phyloP scores from a whole-genome alignment of 2,797 vertebrate species.

The Tragelaphus oryx region DNA sequence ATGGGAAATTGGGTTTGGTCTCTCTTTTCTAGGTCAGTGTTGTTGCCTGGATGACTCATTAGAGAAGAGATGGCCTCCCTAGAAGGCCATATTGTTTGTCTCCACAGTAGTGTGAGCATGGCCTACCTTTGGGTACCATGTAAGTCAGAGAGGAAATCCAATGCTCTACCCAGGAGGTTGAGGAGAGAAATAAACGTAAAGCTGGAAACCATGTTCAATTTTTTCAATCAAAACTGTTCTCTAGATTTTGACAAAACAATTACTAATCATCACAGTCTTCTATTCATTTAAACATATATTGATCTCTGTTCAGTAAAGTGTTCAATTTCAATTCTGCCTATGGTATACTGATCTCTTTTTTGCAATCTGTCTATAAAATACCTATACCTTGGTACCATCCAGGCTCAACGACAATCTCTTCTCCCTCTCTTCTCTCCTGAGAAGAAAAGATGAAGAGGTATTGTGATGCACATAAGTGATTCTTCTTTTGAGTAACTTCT shows the following conservation, averaged over 20 bases:
- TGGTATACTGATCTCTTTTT: not conserved
- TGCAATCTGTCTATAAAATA: conserved; percentile 4
- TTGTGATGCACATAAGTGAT: not conserved
- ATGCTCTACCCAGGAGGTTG: not conserved
- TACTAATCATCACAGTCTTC: not conserved
- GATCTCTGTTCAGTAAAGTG: not conserved
- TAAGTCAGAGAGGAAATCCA: not conserved
- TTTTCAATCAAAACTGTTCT: not conserved
- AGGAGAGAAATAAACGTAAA: not conserved
- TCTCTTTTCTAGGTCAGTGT: not conserved
- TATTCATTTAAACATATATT: not conserved
- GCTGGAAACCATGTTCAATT: not conserved
- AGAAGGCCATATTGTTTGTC: not conserved
- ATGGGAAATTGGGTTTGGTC: not conserved
- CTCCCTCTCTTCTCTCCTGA: not conserved
- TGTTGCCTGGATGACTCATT: not conserved
- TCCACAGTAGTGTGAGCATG: not conserved
- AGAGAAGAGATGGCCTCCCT: not conserved
- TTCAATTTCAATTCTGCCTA: not conserved
- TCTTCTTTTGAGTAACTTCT: not conserved
- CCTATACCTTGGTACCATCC: not conserved
- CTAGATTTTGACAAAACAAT: not conserved
- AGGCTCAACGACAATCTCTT: not conserved
- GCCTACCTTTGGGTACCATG: not conserved
- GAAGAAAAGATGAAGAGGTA: not conserved